Evolutionary conservation across 92 coral and sea anemone genomes (phyloP).

Genomic region (Palythoa grandiflora): DNA sequence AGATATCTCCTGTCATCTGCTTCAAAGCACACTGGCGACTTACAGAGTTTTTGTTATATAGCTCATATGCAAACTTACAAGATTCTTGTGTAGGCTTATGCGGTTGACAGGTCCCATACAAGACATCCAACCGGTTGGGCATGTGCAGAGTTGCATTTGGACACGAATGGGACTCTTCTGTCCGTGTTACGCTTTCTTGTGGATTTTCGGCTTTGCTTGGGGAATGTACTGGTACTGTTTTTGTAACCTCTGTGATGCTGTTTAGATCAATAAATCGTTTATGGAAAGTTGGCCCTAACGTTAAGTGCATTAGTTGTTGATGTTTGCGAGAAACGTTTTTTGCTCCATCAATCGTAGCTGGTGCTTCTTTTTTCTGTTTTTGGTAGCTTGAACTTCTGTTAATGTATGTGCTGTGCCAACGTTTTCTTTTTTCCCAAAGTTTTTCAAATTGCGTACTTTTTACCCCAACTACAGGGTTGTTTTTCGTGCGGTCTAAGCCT

Average conservation of each 20-base stretch:
- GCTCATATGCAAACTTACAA: conserved; percentile 26
- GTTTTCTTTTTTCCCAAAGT: neutral
- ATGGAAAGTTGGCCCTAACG: neutral
- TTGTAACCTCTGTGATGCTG: neutral
- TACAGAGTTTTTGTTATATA: conserved; percentile 5
- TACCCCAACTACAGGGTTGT: neutral
- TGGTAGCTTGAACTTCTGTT: neutral
- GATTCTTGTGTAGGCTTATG: conserved; percentile 22
- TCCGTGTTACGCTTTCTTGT: neutral
- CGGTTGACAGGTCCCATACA: conserved; percentile 17
- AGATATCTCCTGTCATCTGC: conserved; percentile 4
- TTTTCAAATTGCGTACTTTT: neutral
- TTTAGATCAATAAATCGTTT: too few relatives aligned
- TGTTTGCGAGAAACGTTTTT: neutral
- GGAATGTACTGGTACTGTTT: too few relatives aligned
- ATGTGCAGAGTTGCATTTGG: conserved; percentile 13
- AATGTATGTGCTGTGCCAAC: neutral
- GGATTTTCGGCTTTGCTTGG: neutral
- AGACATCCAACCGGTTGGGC: neutral
- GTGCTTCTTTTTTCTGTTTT: too few relatives aligned
- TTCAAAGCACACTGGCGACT: neutral
- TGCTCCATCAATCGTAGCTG: neutral
- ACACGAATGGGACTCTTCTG: neutral
- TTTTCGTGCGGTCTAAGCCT: neutral
- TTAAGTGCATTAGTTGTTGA: neutral